These are phyloP conservation scores for Cephus sareptanus DNA, from an alignment of 2,888 invertebrate species.

Conservation along the genomic window DNA sequence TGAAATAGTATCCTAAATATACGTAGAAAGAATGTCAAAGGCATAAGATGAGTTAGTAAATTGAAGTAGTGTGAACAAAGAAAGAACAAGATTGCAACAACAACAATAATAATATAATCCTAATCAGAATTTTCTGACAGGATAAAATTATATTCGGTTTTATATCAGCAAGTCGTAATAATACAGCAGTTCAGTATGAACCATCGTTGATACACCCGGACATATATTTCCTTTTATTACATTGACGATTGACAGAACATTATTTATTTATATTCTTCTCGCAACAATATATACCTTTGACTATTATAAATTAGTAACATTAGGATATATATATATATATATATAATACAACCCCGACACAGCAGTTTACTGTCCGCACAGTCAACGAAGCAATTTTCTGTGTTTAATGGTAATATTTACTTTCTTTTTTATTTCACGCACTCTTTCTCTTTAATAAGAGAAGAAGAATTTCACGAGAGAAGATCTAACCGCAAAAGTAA, in stretches of 20 bases:
- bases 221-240: background rate
- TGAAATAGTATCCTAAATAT: constrained; percentile 18
- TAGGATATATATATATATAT: background rate
- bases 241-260: background rate
- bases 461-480: background rate
- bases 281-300: background rate
- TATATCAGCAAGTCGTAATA: background rate
- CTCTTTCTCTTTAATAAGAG: background rate
- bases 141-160: background rate
- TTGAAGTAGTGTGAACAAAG: background rate
- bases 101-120: background rate
- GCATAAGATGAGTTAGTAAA: background rate
- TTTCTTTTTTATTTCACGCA: background rate
- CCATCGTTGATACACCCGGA: background rate
- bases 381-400: background rate
- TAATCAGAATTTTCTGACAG: background rate
- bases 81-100: background rate
- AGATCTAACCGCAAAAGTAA: background rate
- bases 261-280: background rate
- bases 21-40: constrained; percentile 1
- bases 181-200: background rate
- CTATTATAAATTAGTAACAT: background rate
- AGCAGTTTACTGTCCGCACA: background rate
- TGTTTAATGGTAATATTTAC: background rate
- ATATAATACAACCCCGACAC: background rate